Percentiles rank a stretch among this genome's conserved stretches.
Evolutionary conservation across 2,113 vertebrate species (phyloP).

Genomic region (Channa argus): DNA sequence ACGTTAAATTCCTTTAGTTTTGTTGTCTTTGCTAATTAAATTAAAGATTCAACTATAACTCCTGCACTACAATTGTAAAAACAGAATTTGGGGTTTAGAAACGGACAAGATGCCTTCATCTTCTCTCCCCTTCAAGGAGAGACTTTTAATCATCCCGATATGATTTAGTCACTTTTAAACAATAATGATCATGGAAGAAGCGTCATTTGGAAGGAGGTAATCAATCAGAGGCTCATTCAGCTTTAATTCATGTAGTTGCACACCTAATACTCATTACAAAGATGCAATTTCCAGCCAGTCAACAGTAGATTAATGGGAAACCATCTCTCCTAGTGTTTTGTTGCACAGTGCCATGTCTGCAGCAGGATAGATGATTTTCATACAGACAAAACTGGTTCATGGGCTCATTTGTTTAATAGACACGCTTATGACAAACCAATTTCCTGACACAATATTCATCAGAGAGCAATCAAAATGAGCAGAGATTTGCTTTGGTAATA

Average conservation of each 20-base stretch:
- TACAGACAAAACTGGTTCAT: conserved; percentile 62
- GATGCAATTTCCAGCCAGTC: conserved; percentile 87
- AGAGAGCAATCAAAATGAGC: conserved; percentile 55
- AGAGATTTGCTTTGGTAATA: conserved; percentile 43
- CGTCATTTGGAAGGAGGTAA: conserved; percentile 83
- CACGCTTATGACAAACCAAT: conserved; percentile 75
- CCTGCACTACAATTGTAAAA: conserved; percentile 24
- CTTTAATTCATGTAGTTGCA: conserved; percentile 90
- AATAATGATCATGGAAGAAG: conserved; percentile 82
- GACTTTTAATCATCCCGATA: conserved; percentile 84
- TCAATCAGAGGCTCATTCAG: conserved; percentile 87
- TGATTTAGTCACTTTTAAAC: conserved; percentile 86
- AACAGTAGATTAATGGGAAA: conserved; percentile 84
- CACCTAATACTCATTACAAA: conserved; percentile 90
- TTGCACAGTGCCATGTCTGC: conserved; percentile 72
- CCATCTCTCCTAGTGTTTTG: conserved; percentile 78
- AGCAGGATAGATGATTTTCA: conserved; percentile 84
- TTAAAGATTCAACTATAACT: conserved; percentile 2
- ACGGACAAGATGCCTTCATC: conserved; percentile 57
- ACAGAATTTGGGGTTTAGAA: conserved; percentile 34
- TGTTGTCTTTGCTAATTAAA: neutral
- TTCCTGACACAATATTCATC: conserved; percentile 54
- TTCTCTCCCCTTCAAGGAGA: conserved; percentile 54
- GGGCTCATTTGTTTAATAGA: conserved; percentile 70
- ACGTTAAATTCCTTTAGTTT: neutral